Base-by-base conservation (phyloP, 2,888 invertebrate species). In the Diplolepis rosae region DNA sequence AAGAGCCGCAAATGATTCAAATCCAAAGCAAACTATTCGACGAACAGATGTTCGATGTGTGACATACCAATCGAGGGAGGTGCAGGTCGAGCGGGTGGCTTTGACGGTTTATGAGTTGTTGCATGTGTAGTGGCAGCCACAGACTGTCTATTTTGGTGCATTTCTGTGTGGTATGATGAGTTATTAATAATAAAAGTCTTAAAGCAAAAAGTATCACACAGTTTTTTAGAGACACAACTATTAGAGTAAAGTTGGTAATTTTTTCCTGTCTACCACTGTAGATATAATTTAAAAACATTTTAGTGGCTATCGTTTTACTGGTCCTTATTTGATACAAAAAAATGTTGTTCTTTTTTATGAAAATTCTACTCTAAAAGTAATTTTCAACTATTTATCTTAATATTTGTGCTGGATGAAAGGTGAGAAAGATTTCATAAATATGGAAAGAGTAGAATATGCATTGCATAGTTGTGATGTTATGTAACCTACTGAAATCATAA, bases 61-160 rank as follows among this genome's bases (percentile, higher is more conserved):
- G 84, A 88, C 89, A 80, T 88, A 88, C 88, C 88, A 81, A 86
- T 85, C 75, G 82, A 84, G 82, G 84, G 86, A 82, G 88, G 89
- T 86, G 88, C 88, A 82, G 89, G 89, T 83, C 88, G 85, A 77
- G 86, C 87, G 77, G 88, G 88, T 83, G 87, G 86, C 85, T 88
- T 88, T 83, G 88, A 83, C 79, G 85, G 76, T 82, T 82, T 87
- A 80, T 85, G 84, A 85, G 83, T 84, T 79, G 84, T 84, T 76
- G 83, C 82, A 70, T 84, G 85, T 85, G 84, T 86, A 82, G 83
- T 83, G 81, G 84, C 81, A 84, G 84, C 84, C 83, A 79, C 84
- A 83, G 81, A 85, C 83, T 86, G 84, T 84, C 83, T 88, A 86
- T 77, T 83, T 87, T 85, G 86, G 85, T 82, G 87, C 78, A 84